Conservation (phyloP, 2,113 vertebrate species). For the Hipposideros armiger region DNA sequence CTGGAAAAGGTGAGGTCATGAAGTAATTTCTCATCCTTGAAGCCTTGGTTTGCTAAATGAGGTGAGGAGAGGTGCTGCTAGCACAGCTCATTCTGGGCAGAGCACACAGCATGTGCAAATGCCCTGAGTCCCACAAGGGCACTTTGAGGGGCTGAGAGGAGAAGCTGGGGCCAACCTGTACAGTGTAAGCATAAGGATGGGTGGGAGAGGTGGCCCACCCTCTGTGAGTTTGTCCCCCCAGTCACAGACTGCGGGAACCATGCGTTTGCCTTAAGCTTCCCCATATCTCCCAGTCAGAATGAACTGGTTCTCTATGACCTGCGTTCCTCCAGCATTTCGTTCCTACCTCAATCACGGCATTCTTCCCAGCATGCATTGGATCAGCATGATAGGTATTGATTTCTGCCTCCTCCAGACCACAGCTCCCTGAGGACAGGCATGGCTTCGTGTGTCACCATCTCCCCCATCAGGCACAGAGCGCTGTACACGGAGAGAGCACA, state of each 20-base stretch:
- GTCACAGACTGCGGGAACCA: neutral
- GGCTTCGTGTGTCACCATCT: neutral
- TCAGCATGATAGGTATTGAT: accelerated
- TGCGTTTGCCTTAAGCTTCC: neutral
- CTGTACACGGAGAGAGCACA: neutral
- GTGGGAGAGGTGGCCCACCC: neutral
- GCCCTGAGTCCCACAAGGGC: neutral
- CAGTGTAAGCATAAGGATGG: accelerated
- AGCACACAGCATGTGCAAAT: neutral
- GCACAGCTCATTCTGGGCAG: neutral
- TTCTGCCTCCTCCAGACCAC: neutral
- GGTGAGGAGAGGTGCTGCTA: too few species aligned
- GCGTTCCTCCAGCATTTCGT: neutral
- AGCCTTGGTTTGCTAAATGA: neutral
- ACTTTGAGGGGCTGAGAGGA: neutral
- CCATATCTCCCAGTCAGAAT: neutral
- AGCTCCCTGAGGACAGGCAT: neutral
- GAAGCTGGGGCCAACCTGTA: neutral
- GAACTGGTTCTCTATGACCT: neutral
- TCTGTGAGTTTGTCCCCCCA: neutral
- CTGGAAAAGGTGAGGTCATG: neutral
- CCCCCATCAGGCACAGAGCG: accelerated
- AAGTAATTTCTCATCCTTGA: neutral
- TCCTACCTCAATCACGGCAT: neutral
- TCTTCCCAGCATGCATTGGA: neutral